Evolutionary conservation across 2,888 invertebrate species (phyloP).

Genomic region (Hipparchia sbordonii): DNA sequence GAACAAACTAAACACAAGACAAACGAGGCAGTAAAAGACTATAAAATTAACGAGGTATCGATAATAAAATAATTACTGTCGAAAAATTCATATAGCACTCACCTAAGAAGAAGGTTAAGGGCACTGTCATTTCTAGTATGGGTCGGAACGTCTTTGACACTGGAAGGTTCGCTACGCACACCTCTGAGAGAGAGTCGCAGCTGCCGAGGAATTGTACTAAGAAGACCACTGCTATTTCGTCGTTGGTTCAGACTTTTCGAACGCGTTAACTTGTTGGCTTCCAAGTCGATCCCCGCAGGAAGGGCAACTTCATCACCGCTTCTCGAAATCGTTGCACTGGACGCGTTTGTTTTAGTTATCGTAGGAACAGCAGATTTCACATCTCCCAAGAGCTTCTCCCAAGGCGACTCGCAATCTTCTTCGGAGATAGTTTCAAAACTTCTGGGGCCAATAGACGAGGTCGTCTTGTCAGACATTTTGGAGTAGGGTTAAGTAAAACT

Average conservation of each 20-base stretch:
- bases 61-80: background rate
- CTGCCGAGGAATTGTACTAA: slow-evolving; percentile 80
- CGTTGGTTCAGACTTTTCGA: slow-evolving; percentile 78
- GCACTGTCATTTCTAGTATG: slow-evolving; percentile 75
- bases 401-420: slow-evolving; percentile 74
- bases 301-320: slow-evolving; percentile 63
- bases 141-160: slow-evolving; percentile 76
- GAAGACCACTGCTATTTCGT: slow-evolving; percentile 78
- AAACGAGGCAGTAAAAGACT: no score
- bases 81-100: slow-evolving; percentile 46
- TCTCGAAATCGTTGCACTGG: slow-evolving; percentile 66
- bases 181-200: slow-evolving; percentile 78
- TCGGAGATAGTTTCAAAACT: slow-evolving; percentile 81
- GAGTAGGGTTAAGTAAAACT: slow-evolving; percentile 32
- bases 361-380: slow-evolving; percentile 73
- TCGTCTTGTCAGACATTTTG: slow-evolving; percentile 78
- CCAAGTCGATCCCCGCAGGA: slow-evolving; percentile 63
- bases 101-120: slow-evolving; percentile 78
- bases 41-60: background rate
- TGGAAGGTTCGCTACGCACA: slow-evolving; percentile 77
- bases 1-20: no score
- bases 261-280: slow-evolving; percentile 70
- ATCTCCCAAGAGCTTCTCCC: slow-evolving; percentile 78
- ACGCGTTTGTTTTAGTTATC: slow-evolving; percentile 75
- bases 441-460: slow-evolving; percentile 76